Conservation (phyloP, 2,888 invertebrate genomes). For the Lottia scabra region DNA sequence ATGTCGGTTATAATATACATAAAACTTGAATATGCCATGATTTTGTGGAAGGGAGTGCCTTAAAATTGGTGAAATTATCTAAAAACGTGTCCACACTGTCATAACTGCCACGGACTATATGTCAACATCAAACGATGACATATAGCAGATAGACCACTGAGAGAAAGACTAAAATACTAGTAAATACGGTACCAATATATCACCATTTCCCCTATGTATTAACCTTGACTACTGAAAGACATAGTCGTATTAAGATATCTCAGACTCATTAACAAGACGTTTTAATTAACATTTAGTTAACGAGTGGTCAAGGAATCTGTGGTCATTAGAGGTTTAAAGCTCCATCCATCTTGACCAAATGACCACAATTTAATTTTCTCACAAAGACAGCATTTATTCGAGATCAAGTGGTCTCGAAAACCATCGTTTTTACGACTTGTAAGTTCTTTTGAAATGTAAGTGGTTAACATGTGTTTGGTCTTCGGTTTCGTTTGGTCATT, state of each 20-base stretch:
- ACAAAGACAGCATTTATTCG: constrained; percentile 3
- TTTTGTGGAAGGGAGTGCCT: no score
- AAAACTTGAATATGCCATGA: no score
- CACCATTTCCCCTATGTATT: neutral
- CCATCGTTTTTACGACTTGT: neutral
- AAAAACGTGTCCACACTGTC: neutral
- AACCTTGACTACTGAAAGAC: neutral
- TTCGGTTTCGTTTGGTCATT: neutral
- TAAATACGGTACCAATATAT: neutral
- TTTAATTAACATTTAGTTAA: neutral
- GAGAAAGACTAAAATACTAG: neutral
- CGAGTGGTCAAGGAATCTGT: neutral
- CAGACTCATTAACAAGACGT: constrained; percentile 3
- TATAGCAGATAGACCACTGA: neutral
- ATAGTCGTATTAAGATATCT: neutral
- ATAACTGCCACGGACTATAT: neutral
- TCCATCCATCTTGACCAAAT: neutral
- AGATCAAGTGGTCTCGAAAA: neutral
- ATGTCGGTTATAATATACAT: no score
- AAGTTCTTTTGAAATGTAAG: neutral
- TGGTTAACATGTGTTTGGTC: neutral
- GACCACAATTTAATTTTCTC: neutral
- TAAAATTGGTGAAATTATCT: no score
- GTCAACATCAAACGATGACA: neutral
- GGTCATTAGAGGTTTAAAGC: neutral